Evolutionary conservation across 2,888 invertebrate genomes (phyloP), one percentile per base, ranked within the genome.

Genomic region (Zhuqinia jingwanae): DNA sequence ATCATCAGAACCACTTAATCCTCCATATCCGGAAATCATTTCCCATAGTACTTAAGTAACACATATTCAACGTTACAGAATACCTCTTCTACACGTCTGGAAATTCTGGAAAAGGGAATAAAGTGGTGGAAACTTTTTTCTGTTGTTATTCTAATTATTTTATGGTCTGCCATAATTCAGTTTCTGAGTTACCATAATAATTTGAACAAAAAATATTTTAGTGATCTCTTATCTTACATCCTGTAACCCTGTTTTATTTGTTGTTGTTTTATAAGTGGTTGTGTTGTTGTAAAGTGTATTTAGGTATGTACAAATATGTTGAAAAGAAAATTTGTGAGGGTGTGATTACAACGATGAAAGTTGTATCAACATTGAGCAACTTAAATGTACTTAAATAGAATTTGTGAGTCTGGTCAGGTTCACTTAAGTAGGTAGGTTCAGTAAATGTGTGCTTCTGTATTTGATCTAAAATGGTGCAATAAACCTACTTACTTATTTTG

Each of bases 351-450:
- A 65, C 42, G 65, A 65, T 25, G 25, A 25, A 20, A 65, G 25
- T 53, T 45, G 27, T 13, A 79, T 47, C 53, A 81, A 78, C 77
- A 60, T 60, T 78, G 56, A 53, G 15, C 42, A 42, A 17, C 56
- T 63, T 80, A 10, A 50, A 65, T n/a, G n/a, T n/a, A n/a, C n/a
- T n/a, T n/a, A n/a, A n/a, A 68, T 53, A 56, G 20, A n/a, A 10
- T 76, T 53, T 30, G 27, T 60, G 75, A 63, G 25, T 63, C 60
- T 63, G 82, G 82, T 82, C 82, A 82, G 47, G 82, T 63, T 82
- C 75, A 65, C 47, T n/a, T n/a, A n/a, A n/a, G n/a, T n/a, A n/a
- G n/a, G n/a, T n/a, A n/a, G n/a, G n/a, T n/a, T n/a, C n/a, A n/a
- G n/a, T n/a, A n/a, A n/a, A n/a, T n/a, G n/a, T n/a, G n/a, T n/a